These are phyloP conservation scores for Synanthedon tipuliformis DNA, from an alignment of 2,888 invertebrate species.

Conservation along the genomic window DNA sequence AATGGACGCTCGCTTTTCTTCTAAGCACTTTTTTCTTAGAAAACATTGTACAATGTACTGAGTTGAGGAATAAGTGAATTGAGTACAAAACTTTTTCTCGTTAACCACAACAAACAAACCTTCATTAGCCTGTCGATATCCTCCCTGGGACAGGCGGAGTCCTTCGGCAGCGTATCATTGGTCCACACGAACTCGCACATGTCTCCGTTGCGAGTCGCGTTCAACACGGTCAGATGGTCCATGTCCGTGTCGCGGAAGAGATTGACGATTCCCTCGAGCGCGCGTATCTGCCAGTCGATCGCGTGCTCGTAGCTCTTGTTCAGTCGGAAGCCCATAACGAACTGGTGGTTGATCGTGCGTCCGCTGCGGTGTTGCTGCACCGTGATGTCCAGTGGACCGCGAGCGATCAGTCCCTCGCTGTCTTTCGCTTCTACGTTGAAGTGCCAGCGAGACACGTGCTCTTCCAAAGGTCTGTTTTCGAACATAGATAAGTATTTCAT, in stretches of 20 bases:
- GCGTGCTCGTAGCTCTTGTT: constrained; percentile 67
- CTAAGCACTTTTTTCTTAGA: too few relatives aligned
- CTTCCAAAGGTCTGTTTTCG: constrained; percentile 80
- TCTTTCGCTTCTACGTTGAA: constrained; percentile 86
- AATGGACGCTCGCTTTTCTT: too few relatives aligned
- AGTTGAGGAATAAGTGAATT: too few relatives aligned
- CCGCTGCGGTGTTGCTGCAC: constrained; percentile 86
- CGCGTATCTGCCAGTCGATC: constrained; percentile 82
- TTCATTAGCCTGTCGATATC: constrained; percentile 77
- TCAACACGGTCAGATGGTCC: constrained; percentile 77
- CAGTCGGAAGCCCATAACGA: constrained; percentile 74
- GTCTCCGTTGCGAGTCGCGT: constrained; percentile 70
- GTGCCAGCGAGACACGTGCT: constrained; percentile 84
- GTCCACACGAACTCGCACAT: constrained; percentile 83
- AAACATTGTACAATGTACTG: too few relatives aligned
- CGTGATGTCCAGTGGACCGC: constrained; percentile 80
- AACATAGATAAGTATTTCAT: background rate
- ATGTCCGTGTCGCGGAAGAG: constrained; percentile 73
- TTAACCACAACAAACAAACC: constrained; percentile 63
- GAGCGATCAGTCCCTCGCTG: constrained; percentile 77
- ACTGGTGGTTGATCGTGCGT: constrained; percentile 85
- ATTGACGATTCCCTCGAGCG: constrained; percentile 68
- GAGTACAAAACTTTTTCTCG: too few relatives aligned
- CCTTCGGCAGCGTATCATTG: constrained; percentile 85
- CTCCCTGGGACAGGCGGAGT: constrained; percentile 78